Evolutionary conservation across 2,888 invertebrate genomes (phyloP).

Genomic region (Phortica okadai): DNA sequence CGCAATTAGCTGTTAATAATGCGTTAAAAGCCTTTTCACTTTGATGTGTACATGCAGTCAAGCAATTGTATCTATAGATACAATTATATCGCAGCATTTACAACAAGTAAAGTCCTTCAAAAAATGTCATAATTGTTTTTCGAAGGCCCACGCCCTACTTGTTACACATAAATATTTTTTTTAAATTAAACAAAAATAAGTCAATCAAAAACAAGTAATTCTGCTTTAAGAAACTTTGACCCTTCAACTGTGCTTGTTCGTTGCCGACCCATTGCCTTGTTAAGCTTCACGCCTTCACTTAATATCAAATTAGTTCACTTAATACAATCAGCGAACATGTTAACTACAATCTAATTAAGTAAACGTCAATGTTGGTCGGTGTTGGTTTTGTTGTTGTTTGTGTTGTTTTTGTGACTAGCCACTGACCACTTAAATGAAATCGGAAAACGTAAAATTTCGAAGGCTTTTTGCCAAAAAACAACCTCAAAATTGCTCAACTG

Average conservation of each 20-base stretch:
- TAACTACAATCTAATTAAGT: slow-evolving; percentile 32
- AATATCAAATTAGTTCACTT: slow-evolving; percentile 20
- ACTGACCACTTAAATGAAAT: slow-evolving; percentile 29
- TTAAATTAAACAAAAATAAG: slow-evolving; percentile 11
- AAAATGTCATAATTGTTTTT: not conserved
- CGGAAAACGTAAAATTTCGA: slow-evolving; percentile 24
- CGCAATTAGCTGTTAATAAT: slow-evolving; percentile 9
- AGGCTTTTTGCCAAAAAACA: slow-evolving; percentile 26
- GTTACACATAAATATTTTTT: not conserved
- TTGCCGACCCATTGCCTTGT: not conserved
- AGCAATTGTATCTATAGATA: not conserved
- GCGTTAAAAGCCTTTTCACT: slow-evolving; percentile 20
- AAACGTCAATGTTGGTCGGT: not conserved
- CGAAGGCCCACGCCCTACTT: not conserved
- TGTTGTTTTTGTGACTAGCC: slow-evolving; percentile 25
- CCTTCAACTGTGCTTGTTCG: not conserved
- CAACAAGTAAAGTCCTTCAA: slow-evolving; percentile 13
- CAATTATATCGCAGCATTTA: not conserved
- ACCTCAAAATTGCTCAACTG: slow-evolving; percentile 50
- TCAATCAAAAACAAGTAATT: not conserved
- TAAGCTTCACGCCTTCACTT: slow-evolving; percentile 29
- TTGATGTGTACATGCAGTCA: not conserved
- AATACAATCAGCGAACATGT: slow-evolving; percentile 25
- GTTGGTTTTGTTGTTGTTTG: not conserved
- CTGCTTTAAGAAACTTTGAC: not conserved